Evolutionary conservation across 2,113 vertebrate species (phyloP).

Genomic region (Sminthopsis crassicaudata): DNA sequence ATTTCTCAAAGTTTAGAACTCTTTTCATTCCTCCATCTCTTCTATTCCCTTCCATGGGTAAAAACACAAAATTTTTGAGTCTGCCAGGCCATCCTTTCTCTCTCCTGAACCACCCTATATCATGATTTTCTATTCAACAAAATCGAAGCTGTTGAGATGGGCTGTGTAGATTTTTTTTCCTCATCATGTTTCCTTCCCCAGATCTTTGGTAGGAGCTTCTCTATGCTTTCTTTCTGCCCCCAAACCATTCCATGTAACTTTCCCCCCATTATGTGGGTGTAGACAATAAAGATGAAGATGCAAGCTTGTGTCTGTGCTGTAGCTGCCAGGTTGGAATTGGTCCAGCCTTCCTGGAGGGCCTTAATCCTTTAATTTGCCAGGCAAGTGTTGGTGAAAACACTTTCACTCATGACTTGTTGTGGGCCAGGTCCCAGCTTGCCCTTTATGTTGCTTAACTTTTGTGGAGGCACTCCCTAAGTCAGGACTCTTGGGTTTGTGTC

Average conservation of each 20-base stretch:
- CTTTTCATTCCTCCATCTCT: neutral
- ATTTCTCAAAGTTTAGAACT: conserved; percentile 12
- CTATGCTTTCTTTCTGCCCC: neutral
- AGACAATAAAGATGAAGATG: neutral
- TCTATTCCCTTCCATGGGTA: neutral
- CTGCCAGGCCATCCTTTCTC: neutral
- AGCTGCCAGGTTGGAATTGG: neutral
- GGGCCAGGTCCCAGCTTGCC: neutral
- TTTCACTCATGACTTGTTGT: neutral
- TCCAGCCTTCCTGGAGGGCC: neutral
- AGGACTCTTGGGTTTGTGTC: neutral
- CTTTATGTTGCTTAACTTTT: neutral
- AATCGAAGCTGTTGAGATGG: neutral
- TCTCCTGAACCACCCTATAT: neutral
- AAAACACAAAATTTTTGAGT: neutral
- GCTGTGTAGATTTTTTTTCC: neutral
- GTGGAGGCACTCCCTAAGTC: neutral
- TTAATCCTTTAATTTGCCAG: neutral
- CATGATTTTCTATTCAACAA: neutral
- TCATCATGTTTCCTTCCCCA: neutral
- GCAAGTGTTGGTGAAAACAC: neutral
- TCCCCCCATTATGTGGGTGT: neutral
- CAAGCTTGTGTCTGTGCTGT: neutral
- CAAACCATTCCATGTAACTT: neutral
- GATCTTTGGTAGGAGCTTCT: neutral